A percentile compares a stretch with the other conserved stretches of the same genome.
These are phyloP conservation scores for Nysson spinosus DNA, from an alignment of 2,888 invertebrate genomes.

Conservation along the genomic window DNA sequence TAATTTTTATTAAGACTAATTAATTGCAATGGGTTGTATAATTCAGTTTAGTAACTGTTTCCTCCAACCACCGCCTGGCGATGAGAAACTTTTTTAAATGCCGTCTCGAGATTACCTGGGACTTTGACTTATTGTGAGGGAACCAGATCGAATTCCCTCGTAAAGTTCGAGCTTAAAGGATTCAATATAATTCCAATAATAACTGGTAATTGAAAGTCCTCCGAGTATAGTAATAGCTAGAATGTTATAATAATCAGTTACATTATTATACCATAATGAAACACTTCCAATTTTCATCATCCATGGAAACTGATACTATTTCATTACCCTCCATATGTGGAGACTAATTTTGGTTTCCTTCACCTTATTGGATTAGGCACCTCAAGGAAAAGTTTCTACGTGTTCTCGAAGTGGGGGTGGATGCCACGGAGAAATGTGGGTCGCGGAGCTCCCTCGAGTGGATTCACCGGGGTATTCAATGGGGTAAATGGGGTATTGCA, in stretches of 20 bases:
- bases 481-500: conserved; percentile 74
- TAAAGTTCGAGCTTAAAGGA: too few relatives aligned
- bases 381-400: conserved; percentile 31
- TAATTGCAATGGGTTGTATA: conserved; percentile 75
- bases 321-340: too few relatives aligned
- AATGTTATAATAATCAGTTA: too few relatives aligned
- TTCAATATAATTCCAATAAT: too few relatives aligned
- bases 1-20: conserved; percentile 77
- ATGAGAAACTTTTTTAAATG: not conserved
- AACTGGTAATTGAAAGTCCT: too few relatives aligned
- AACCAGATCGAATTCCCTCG: too few relatives aligned
- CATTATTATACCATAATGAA: too few relatives aligned
- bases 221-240: too few relatives aligned
- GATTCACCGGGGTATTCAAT: conserved; percentile 67
- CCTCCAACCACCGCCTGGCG: conserved; percentile 4
- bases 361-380: conserved; percentile 36
- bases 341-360: not conserved
- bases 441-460: conserved; percentile 64
- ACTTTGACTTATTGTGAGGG: too few relatives aligned
- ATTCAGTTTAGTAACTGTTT: conserved; percentile 61
- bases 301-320: too few relatives aligned
- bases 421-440: conserved; percentile 64
- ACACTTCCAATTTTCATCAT: too few relatives aligned
- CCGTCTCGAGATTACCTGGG: too few relatives aligned
- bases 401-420: not conserved